Evolutionary conservation across 2,797 vertebrate species (phyloP).

Genomic region (Falco cherrug): DNA sequence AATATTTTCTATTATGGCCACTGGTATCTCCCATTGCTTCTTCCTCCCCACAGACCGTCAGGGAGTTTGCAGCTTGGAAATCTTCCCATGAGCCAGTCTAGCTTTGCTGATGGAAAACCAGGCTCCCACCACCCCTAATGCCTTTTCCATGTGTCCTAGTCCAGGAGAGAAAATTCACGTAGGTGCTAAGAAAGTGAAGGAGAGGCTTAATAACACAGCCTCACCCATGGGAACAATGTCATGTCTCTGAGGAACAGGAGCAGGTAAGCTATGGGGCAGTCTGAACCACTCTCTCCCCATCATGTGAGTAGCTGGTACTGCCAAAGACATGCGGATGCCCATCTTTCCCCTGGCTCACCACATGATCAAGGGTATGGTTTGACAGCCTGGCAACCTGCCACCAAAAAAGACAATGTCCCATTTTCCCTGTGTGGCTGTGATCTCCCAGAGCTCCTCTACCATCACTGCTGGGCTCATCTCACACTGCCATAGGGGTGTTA

Average conservation of each 20-base stretch:
- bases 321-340: not conserved
- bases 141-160: not conserved
- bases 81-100: not conserved
- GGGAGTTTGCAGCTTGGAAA: not conserved
- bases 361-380: rapidly evolving
- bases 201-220: rapidly evolving
- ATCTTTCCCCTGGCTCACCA: not conserved
- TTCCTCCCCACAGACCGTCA: not conserved
- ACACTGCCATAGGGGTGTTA: too few relatives aligned
- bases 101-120: not conserved
- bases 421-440: not conserved
- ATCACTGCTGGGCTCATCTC: not conserved
- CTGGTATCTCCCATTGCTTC: not conserved
- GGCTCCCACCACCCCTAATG: not conserved
- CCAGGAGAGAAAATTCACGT: not conserved
- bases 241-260: not conserved
- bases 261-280: not conserved
- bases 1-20: not conserved
- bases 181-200: not conserved
- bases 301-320: not conserved
- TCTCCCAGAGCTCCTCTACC: not conserved
- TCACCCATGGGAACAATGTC: not conserved
- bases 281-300: not conserved
- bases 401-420: not conserved
- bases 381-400: not conserved